Evolutionary conservation across 2,113 vertebrate genomes (phyloP).

Genomic region (Ochotona curzoniae): DNA sequence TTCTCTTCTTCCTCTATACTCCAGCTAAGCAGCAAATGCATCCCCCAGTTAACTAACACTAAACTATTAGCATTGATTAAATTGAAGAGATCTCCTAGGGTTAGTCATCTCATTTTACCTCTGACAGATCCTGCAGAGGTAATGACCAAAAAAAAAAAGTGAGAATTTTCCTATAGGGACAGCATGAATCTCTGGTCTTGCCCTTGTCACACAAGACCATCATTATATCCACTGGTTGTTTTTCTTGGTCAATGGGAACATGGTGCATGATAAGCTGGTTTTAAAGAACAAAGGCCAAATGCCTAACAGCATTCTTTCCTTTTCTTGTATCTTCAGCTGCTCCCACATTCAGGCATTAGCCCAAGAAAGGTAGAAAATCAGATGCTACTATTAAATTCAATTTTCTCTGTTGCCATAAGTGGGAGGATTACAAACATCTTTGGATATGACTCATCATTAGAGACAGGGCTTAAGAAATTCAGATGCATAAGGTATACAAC

Average conservation of each 20-base stretch:
- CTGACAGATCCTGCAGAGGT: background rate
- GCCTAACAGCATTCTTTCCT: background rate
- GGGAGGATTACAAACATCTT: background rate
- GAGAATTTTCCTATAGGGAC: slow-evolving; percentile 5
- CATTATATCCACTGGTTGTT: background rate
- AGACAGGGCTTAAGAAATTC: background rate
- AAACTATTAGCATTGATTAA: background rate
- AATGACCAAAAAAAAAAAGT: background rate
- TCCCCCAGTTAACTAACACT: background rate
- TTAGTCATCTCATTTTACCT: slow-evolving; percentile 41
- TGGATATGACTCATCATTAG: background rate
- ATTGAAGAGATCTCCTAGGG: background rate
- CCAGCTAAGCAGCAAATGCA: background rate
- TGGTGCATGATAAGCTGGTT: background rate
- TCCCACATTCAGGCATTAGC: background rate
- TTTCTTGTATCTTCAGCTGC: background rate
- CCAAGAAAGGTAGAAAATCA: background rate
- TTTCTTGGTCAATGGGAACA: background rate
- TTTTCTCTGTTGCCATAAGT: background rate
- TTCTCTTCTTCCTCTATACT: background rate
- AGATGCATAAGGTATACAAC: background rate
- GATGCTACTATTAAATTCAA: background rate
- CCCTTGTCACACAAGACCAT: background rate
- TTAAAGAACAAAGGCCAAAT: background rate
- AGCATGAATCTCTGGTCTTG: background rate